phyloP scores from a whole-genome alignment of 2,888 invertebrate species.

The Trichacis sp. region DNA sequence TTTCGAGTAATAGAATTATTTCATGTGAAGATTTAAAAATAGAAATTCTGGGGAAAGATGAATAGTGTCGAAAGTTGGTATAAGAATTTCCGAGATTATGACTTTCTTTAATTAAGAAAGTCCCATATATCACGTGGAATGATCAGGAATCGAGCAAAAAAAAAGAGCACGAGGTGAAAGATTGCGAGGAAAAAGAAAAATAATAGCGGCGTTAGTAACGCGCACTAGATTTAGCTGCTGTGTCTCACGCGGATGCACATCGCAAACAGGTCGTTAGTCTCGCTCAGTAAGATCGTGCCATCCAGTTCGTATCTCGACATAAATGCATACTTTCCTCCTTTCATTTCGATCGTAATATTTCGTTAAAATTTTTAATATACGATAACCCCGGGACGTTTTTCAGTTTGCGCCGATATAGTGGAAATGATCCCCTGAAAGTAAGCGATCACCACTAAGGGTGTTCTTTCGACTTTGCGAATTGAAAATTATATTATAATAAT shows the following conservation, averaged over 20 bases:
- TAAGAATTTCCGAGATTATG: background rate
- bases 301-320: slow-evolving; percentile 26
- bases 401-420: no score
- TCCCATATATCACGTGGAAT: background rate
- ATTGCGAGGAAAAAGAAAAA: slow-evolving; percentile 7
- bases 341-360: slow-evolving; percentile 22
- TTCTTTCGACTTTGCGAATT: no score
- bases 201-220: slow-evolving; percentile 22
- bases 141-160: slow-evolving; percentile 2
- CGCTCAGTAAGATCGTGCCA: slow-evolving; percentile 29
- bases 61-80: background rate
- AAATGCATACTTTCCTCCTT: slow-evolving; percentile 36
- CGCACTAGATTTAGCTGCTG: slow-evolving; percentile 32
- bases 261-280: slow-evolving; percentile 43
- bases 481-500: no score
- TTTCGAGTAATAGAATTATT: no score
- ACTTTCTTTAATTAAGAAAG: background rate
- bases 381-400: background rate
- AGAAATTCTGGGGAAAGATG: no score
- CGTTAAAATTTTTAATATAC: no score
- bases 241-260: slow-evolving; percentile 41
- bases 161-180: slow-evolving; percentile 6
- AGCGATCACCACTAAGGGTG: no score
- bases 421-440: no score
- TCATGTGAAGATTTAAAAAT: no score